Conservation (phyloP, 2,888 invertebrate genomes). For the Acleris holmiana region DNA sequence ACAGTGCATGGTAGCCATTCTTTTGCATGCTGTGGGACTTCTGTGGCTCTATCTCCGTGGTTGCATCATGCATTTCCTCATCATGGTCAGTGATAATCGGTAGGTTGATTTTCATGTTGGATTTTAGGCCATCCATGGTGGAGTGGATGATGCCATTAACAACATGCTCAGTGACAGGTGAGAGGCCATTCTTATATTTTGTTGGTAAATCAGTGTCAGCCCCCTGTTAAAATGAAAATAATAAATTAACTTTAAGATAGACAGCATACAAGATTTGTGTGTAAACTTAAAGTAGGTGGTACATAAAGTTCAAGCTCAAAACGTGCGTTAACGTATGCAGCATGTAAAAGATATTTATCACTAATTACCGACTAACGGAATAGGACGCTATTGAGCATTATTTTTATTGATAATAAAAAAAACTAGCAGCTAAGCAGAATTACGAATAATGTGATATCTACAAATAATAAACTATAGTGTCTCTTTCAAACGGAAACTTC, state of each 20-base stretch:
- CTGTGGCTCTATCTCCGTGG: slow-evolving; percentile 49
- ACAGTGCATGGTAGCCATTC: slow-evolving; percentile 72
- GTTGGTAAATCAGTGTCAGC: slow-evolving; percentile 73
- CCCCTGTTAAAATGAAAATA: slow-evolving; percentile 52
- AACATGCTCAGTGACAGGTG: slow-evolving; percentile 75
- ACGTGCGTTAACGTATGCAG: no score
- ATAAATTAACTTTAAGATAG: no score
- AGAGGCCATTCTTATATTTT: slow-evolving; percentile 73
- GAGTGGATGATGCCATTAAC: slow-evolving; percentile 75
- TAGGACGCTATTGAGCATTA: no score
- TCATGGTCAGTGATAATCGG: slow-evolving; percentile 80
- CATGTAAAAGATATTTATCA: no score
- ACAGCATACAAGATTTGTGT: no score
- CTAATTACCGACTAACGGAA: no score
- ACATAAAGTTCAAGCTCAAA: no score
- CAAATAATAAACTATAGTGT: no score
- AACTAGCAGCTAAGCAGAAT: background rate
- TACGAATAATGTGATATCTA: no score
- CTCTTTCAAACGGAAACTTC: background rate
- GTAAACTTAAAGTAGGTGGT: no score
- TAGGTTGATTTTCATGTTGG: slow-evolving; percentile 77
- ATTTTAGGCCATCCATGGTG: slow-evolving; percentile 77
- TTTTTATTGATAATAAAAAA: no score
- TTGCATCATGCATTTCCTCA: slow-evolving; percentile 71
- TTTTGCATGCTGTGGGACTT: slow-evolving; percentile 58